Conservation (phyloP, 2,113 vertebrate species). For the Gallinago paraguaiae region DNA sequence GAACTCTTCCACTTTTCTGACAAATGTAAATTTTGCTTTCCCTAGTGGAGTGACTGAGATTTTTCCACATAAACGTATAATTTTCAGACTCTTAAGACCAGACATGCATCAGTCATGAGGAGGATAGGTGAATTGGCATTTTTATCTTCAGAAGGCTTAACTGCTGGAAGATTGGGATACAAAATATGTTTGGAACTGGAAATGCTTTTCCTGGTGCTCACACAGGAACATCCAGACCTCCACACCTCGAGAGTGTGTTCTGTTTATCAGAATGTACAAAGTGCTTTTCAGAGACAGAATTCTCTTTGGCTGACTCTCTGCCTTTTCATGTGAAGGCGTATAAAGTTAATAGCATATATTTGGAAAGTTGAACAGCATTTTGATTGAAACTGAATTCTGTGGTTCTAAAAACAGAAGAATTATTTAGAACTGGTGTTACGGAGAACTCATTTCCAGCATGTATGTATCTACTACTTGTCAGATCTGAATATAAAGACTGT, state of each 20-base stretch:
- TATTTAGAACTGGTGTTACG: neutral
- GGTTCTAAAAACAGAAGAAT: neutral
- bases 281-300: neutral
- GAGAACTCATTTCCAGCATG: neutral
- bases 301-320: neutral
- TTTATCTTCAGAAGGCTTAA: neutral
- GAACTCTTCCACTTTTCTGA: neutral
- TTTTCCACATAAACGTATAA: neutral
- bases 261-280: neutral
- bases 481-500: neutral
- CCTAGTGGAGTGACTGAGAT: neutral
- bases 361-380: neutral
- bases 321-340: neutral
- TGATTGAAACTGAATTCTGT: neutral
- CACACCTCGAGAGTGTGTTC: neutral
- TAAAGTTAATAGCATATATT: neutral
- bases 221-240: neutral
- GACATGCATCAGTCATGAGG: neutral
- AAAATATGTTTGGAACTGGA: neutral
- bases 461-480: neutral
- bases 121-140: neutral
- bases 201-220: neutral
- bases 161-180: neutral
- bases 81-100: neutral
- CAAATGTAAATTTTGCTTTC: neutral